phyloP scores from a whole-genome alignment of 2,113 vertebrate species.

The Passer domesticus region DNA sequence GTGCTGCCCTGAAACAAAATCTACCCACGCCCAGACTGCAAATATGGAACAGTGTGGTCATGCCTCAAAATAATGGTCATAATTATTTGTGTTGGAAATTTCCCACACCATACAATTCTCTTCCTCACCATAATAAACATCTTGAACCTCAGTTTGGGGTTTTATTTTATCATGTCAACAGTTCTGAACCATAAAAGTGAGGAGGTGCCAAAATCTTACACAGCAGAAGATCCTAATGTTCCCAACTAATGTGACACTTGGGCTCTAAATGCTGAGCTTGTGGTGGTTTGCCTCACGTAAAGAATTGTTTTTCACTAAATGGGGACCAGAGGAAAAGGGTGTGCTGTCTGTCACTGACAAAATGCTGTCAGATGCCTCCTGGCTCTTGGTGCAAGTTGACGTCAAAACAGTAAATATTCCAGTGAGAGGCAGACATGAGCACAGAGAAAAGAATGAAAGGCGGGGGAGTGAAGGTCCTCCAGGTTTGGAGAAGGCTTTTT shows the following conservation, averaged over 20 bases:
- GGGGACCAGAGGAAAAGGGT: not conserved
- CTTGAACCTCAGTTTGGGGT: not conserved
- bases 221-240: constrained; percentile 6
- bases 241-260: not conserved
- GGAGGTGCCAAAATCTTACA: not conserved
- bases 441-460: not conserved
- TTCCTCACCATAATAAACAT: not conserved
- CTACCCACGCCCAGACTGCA: not conserved
- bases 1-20: not conserved
- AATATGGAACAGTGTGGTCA: not conserved
- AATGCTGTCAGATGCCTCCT: not conserved
- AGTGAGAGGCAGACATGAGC: not conserved
- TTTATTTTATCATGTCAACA: constrained; percentile 39
- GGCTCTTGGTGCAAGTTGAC: not conserved
- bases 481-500: not conserved
- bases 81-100: constrained; percentile 3
- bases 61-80: not conserved
- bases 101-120: not conserved
- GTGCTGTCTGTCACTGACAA: not conserved
- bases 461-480: not conserved
- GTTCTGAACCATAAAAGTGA: not conserved
- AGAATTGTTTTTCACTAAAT: not conserved
- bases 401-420: not conserved
- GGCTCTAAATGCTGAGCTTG: not conserved
- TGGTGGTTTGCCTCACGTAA: not conserved